Evolutionary conservation across 2,888 invertebrate genomes (phyloP).

Genomic region (Himalopsyche anomala): DNA sequence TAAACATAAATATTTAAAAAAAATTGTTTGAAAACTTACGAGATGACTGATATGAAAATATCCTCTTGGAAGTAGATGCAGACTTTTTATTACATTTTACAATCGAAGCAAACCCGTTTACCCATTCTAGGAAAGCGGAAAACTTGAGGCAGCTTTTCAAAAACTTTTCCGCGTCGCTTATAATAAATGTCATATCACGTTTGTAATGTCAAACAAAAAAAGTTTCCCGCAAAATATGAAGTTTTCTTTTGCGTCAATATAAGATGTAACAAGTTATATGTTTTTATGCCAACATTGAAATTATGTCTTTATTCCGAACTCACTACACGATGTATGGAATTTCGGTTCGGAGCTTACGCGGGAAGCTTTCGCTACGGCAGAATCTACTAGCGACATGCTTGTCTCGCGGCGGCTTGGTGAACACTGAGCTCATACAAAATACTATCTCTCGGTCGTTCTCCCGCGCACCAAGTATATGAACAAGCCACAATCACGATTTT

Average conservation of each 20-base stretch:
- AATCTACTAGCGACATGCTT: slow-evolving; percentile 48
- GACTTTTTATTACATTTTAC: slow-evolving; percentile 43
- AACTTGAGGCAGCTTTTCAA: slow-evolving; percentile 46
- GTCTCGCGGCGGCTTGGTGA: slow-evolving; percentile 53
- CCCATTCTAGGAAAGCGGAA: slow-evolving; percentile 46
- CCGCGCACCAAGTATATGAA: slow-evolving; percentile 42
- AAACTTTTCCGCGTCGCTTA: slow-evolving; percentile 55
- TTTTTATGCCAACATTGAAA: slow-evolving; percentile 28
- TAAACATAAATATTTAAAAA: not conserved
- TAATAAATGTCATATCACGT: slow-evolving; percentile 61
- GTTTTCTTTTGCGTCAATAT: slow-evolving; percentile 31
- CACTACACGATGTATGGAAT: slow-evolving; percentile 20
- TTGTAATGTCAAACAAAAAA: slow-evolving; percentile 45
- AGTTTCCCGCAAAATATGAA: slow-evolving; percentile 45
- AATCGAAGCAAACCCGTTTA: slow-evolving; percentile 42
- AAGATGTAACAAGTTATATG: slow-evolving; percentile 33
- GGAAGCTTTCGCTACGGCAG: not conserved
- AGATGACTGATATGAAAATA: slow-evolving; percentile 36
- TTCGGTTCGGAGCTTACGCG: slow-evolving; percentile 35
- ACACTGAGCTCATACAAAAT: slow-evolving; percentile 48
- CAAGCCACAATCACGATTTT: slow-evolving; percentile 42
- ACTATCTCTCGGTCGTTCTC: slow-evolving; percentile 39
- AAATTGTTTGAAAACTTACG: slow-evolving; percentile 4
- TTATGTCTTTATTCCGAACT: slow-evolving; percentile 15
- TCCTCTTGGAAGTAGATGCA: slow-evolving; percentile 41